Evolutionary conservation across 92 coral and sea anemone genomes (phyloP), one percentile per base, ranked within the genome.

Genomic region (Palythoa grandis): DNA sequence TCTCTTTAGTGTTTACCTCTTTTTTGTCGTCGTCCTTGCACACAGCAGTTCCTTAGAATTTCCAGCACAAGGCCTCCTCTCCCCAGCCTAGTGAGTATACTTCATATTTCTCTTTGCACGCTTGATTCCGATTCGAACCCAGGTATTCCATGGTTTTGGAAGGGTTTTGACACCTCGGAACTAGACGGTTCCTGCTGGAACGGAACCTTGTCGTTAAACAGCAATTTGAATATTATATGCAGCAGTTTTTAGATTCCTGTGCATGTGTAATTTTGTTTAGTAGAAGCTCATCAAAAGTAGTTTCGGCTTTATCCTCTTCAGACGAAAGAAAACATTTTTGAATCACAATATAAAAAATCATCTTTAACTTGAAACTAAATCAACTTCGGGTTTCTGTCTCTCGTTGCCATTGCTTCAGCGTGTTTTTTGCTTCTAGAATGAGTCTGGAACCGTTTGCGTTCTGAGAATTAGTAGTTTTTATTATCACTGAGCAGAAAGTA

Each of bases 1-100:
- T 79, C 73, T 40, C 73, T 63, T 65, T 4, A 47, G 54, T 65
- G 58, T 79, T 80, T 74, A 80, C 63, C 13, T 24, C 85, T 80
- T 80, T 80, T 74, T 80, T 48, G 61, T 16, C 56, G 40, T 48
- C 74, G 22, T 80, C 74, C 73, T 40, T 66, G 85, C 74, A 66
- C 85, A 50, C 85, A 80, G 85, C 85, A 80, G 85, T 80, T 80
- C 74, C 85, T 80, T 43, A 80, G 85, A 50, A 56, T 70, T 43
- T 73, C 85, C 74, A 22, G 85, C 60, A 80, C 75, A 7, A 80
- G 85, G 48, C 61, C 85, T 48, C 7, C 85, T 67, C 61, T 63
- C 6, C 73, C 74, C 47, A 67, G 75, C 25, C 85, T 74, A 80
- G 85, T 80, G 85, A 80, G 85, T 80, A 80, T 80, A 53, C 66